Base-by-base conservation (phyloP, 1,140 invertebrate species). In the Mercenaria mercenaria region DNA sequence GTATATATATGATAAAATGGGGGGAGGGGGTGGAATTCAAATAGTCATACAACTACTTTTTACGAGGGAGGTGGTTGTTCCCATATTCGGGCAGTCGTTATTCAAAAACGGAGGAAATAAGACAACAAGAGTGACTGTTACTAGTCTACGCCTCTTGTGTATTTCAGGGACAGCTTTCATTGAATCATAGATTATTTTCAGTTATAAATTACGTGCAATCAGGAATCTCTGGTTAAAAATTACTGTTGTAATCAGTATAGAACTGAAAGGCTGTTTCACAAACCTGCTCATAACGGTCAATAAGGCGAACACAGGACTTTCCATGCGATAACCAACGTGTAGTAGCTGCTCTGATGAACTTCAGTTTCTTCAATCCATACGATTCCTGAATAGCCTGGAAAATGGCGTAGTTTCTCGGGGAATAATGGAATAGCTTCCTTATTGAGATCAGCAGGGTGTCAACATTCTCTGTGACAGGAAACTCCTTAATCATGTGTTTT, bases 251-350 rank as follows among this genome's bases (percentile, higher is more conserved):
- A 10, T 64, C n/a, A 26, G 10, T 64, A 11, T 26, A 6, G 8
- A 47, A 47, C 8, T 47, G 18, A 8, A 47, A 8, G 18, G 18
- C 18, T 47, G 8, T 47, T 47, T 10, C 43, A 8, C 18, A 18
- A 47, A 47, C 43, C n/a, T n/a, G n/a, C n/a, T n/a, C n/a, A n/a
- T 10, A 47, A n/a, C 76, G 39, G 4, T 43, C 39, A 8, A 29
- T 20, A 23, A 80, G 47, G n/a, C 76, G 32, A n/a, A 10, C 15
- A 29, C 76, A 80, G 4, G 76, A 6, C 47, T 50, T 80, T 43
- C 47, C 76, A 52, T 80, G 76, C 15, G 76, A 80, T 18, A 80
- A 29, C 47, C 76, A 80, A 10, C 43, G 32, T 26, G 76, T 80
- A 8, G 76, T 80, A 26, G 37, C 43, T 4, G 76, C 76, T 50